These are phyloP conservation scores for Apis dorsata DNA, from an alignment of 1,140 invertebrate species.

Conservation along the genomic window DNA sequence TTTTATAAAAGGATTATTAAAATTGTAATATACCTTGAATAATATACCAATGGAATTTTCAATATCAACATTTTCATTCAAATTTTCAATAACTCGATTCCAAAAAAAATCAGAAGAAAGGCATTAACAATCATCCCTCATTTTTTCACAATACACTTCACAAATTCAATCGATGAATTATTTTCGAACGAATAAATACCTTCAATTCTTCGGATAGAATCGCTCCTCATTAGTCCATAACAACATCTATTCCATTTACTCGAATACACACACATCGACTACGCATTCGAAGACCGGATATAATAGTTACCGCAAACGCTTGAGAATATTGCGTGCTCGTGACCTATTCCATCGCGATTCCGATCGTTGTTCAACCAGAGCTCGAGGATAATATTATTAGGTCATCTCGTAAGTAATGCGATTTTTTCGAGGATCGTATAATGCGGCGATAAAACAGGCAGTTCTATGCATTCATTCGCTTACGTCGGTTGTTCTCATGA, in stretches of 20 bases:
- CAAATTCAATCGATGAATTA: neutral
- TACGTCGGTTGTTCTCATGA: neutral
- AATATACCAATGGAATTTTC: too few relatives aligned
- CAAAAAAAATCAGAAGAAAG: too few relatives aligned
- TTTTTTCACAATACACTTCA: too few relatives aligned
- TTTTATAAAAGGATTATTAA: too few relatives aligned
- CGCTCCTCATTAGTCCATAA: neutral
- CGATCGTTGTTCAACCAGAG: constrained; percentile 4
- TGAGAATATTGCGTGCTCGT: constrained; percentile 11
- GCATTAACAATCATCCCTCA: too few relatives aligned
- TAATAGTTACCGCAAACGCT: neutral
- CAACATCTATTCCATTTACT: neutral
- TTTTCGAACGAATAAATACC: neutral
- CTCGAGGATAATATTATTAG: constrained; percentile 24
- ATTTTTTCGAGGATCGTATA: constrained; percentile 2
- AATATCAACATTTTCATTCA: too few relatives aligned
- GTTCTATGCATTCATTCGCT: neutral
- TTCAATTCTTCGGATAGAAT: neutral
- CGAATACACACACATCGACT: too few relatives aligned
- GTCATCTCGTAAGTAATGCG: constrained; percentile 5
- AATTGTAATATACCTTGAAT: too few relatives aligned
- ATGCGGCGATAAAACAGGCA: constrained; percentile 1
- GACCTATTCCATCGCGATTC: constrained; percentile 12
- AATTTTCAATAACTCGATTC: too few relatives aligned
- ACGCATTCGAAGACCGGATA: neutral